Evolutionary conservation across 2,113 vertebrate genomes (phyloP), one percentile per base, ranked within the genome.

Genomic region (Chloebia gouldiae): DNA sequence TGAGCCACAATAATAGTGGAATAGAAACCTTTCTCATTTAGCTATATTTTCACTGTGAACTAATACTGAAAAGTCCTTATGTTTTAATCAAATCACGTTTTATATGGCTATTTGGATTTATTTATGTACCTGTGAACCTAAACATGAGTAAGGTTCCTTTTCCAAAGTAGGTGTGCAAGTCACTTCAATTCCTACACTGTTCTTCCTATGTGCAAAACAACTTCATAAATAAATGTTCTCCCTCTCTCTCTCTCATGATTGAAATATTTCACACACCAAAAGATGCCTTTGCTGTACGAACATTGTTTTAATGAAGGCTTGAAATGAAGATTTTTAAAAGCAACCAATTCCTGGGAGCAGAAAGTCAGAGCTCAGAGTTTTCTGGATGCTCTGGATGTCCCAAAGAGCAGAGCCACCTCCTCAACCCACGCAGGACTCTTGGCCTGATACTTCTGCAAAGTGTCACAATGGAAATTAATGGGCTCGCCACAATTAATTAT

Each of bases 11-110:
- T 11, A 66, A 47, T 13, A 33, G 9, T 25, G n/a, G 86, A 75
- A 37, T 16, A 4, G 25, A 78, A 64, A 23, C 28, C 3, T 33
- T 66, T 70, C 30, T 23, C 6, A 24, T 28, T 90, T 45, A 56
- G 11, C 15, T 81, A 24, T 61, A 11, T 40, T 66, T 39, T 33
- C 22, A 53, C 31, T 45, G 10, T 18, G 13, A 63, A 57, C 31
- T 28, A 51, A 35, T 7, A 50, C 54, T 9, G 20, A 77, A 40
- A 8, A 47, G 2, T 28, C 24, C 3, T 56, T 15, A 11, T 23
- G 28, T 56, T 86, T 91, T 14, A 40, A 27, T 17, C n/a, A 73
- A 42, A n/a, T 0, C 2, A 1, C 7, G 0, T 3, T 37, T 68
- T 50, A 45, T 3, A 37, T 53, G 57, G 14, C 8, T 47, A 9